phyloP scores from a whole-genome alignment of 2,113 vertebrate species.

The Mormoops blainvillei region DNA sequence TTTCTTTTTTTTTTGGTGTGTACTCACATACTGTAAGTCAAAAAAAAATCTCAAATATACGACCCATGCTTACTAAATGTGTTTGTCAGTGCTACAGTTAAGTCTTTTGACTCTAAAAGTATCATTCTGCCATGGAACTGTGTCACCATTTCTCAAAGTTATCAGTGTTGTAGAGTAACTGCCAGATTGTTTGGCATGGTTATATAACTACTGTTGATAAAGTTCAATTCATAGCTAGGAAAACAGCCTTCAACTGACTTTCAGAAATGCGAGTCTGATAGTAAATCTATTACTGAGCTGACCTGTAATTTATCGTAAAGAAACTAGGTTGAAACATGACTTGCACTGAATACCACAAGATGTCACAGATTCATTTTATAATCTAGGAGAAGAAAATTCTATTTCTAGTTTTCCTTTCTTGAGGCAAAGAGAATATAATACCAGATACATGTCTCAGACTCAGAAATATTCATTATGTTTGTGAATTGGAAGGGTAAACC shows the following conservation, averaged over 20 bases:
- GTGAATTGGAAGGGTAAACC: neutral
- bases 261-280: neutral
- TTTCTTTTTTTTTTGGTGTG: neutral
- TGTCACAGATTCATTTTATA: constrained; percentile 5
- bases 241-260: constrained; percentile 19
- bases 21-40: neutral
- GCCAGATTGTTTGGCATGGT: neutral
- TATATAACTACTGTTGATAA: constrained; percentile 16
- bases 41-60: neutral
- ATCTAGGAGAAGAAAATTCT: neutral
- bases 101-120: constrained; percentile 29
- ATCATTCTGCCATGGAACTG: neutral
- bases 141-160: neutral
- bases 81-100: neutral
- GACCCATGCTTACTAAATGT: neutral
- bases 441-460: neutral
- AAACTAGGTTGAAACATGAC: constrained; percentile 6
- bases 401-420: neutral
- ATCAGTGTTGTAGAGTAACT: neutral
- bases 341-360: neutral
- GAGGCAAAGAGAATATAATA: neutral
- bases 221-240: constrained; percentile 19
- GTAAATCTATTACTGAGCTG: neutral
- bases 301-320: constrained; percentile 23
- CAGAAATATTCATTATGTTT: neutral